Conservation (phyloP, 2,797 vertebrate species). For the Gorsachius magnificus region DNA sequence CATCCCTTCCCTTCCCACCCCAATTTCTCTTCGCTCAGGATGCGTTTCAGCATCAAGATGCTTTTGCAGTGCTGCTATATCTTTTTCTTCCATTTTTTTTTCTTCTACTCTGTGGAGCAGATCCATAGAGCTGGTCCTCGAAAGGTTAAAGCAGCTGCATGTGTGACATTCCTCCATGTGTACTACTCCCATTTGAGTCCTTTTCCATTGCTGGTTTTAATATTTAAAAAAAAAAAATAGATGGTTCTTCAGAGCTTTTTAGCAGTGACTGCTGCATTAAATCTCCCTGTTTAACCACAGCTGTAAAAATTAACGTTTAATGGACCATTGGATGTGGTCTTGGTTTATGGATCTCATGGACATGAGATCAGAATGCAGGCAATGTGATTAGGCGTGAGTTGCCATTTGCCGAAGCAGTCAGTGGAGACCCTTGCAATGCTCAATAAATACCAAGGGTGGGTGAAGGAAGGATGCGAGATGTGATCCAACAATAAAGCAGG, state of each 20-base stretch:
- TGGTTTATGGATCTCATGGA: neutral
- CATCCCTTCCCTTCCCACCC: neutral
- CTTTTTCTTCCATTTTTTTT: neutral
- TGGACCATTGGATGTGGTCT: neutral
- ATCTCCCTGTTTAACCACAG: neutral
- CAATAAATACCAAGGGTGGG: neutral
- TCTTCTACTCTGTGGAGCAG: neutral
- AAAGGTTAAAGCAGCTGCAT: neutral
- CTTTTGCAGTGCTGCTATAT: neutral
- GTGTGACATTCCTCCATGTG: neutral
- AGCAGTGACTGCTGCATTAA: neutral
- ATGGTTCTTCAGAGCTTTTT: neutral
- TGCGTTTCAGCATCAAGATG: neutral
- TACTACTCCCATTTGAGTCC: accelerated
- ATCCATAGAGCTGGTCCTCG: neutral
- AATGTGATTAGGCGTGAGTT: neutral
- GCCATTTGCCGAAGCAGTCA: neutral
- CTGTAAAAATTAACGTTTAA: neutral
- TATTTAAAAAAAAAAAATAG: neutral
- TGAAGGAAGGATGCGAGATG: neutral
- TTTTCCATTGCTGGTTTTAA: neutral
- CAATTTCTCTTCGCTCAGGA: neutral
- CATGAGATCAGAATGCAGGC: neutral
- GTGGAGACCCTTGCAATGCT: neutral
- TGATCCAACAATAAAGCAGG: accelerated